Conservation (phyloP, 2,797 vertebrate species). For the Garrulus glandarius region DNA sequence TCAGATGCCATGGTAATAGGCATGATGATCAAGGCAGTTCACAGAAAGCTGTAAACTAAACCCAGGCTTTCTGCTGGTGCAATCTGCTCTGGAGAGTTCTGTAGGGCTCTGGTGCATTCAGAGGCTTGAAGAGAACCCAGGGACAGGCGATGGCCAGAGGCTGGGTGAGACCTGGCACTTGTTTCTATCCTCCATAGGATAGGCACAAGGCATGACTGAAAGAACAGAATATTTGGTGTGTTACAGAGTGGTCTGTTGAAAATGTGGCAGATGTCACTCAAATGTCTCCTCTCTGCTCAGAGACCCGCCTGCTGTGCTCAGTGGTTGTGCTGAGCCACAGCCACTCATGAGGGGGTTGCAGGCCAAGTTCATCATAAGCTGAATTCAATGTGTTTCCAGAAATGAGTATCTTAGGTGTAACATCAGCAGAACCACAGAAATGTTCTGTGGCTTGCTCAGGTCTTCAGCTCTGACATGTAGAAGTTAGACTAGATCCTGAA, state of each 20-base stretch:
- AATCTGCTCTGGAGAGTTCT: background rate
- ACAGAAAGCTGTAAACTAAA: background rate
- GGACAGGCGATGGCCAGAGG: background rate
- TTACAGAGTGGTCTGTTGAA: background rate
- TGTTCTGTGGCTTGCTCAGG: background rate
- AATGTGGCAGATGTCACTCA: background rate
- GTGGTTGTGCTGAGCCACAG: background rate
- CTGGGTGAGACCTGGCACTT: background rate
- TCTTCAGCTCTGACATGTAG: background rate
- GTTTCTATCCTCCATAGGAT: background rate
- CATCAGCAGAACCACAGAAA: background rate
- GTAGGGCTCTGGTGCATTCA: background rate
- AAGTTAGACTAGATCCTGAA: background rate
- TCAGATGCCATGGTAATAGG: background rate
- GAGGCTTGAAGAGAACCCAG: background rate
- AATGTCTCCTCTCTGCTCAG: background rate
- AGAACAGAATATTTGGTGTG: background rate
- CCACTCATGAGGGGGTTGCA: fast-evolving
- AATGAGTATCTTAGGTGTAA: background rate
- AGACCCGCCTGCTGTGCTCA: fast-evolving
- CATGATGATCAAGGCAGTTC: background rate
- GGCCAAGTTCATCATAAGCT: background rate
- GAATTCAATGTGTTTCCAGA: background rate
- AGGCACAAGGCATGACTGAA: background rate
- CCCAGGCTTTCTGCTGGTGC: background rate